Evolutionary conservation across 2,797 vertebrate species (phyloP).

Genomic region (Capromys pilorides): DNA sequence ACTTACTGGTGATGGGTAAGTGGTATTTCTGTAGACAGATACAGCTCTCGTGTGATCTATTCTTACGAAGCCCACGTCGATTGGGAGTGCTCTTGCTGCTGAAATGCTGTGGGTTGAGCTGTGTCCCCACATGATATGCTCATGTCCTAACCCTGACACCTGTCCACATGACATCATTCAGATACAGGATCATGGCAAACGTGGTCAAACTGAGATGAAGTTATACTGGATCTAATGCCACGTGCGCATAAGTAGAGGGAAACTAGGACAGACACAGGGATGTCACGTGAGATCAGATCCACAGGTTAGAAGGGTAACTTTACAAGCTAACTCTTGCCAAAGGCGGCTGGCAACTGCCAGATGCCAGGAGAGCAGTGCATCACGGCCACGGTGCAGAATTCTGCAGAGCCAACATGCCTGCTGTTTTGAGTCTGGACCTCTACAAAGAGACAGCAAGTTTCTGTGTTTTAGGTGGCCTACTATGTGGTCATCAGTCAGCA

Average conservation of each 20-base stretch:
- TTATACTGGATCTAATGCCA: neutral
- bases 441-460: neutral
- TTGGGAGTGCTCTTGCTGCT: neutral
- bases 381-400: neutral
- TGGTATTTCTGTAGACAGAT: slow-evolving; percentile 7
- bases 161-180: neutral
- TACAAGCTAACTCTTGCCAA: neutral
- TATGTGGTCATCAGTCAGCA: slow-evolving; percentile 25
- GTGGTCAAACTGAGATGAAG: slow-evolving; percentile 21
- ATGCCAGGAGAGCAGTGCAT: neutral
- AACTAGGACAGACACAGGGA: neutral
- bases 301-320: neutral
- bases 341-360: neutral
- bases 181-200: neutral
- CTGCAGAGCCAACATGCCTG: neutral
- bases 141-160: neutral
- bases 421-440: neutral
- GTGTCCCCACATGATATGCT: neutral
- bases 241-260: neutral
- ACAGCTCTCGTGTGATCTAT: neutral
- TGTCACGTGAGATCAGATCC: neutral
- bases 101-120: neutral
- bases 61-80: neutral
- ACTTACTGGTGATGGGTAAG: slow-evolving; percentile 32
- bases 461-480: neutral